A percentile compares a stretch with the other conserved stretches of the same genome.
Evolutionary conservation across 2,797 vertebrate genomes (phyloP).

Genomic region (Notoglanidium macrostoma): DNA sequence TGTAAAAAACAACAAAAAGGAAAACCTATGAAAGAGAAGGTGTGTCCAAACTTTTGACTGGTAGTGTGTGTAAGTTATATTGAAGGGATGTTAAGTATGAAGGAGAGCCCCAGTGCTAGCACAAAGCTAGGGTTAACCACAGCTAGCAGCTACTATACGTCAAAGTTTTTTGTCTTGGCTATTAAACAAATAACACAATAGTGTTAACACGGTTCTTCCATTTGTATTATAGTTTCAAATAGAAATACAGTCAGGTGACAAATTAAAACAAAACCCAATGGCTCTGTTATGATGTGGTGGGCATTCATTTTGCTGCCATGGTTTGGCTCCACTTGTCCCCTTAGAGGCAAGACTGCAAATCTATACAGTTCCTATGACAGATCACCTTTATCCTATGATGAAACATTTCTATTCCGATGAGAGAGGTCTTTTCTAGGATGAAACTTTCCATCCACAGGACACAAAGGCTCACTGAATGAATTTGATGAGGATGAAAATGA

Average conservation of each 20-base stretch:
- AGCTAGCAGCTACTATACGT: not conserved
- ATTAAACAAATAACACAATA: not conserved
- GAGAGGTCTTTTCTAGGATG: not conserved
- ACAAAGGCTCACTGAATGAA: not conserved
- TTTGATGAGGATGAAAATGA: slow-evolving; percentile 1
- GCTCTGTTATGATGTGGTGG: not conserved
- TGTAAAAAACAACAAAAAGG: too few relatives aligned
- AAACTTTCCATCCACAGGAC: not conserved
- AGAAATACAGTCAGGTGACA: not conserved
- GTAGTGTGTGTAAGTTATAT: not conserved
- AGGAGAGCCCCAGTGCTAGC: not conserved
- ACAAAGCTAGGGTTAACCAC: not conserved
- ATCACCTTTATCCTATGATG: not conserved
- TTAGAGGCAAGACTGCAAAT: slow-evolving; percentile 2
- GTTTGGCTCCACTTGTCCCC: not conserved
- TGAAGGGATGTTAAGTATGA: not conserved
- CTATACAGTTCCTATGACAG: not conserved
- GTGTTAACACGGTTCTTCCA: not conserved
- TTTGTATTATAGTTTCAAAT: not conserved
- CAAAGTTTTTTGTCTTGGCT: not conserved
- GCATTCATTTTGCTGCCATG: not conserved
- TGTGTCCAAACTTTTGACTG: too few relatives aligned
- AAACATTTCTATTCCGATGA: slow-evolving; percentile 13
- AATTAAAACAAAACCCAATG: not conserved
- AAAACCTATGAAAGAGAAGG: too few relatives aligned